Evolutionary conservation across 2,888 invertebrate genomes (phyloP).

Genomic region (Therioaphis trifolii): DNA sequence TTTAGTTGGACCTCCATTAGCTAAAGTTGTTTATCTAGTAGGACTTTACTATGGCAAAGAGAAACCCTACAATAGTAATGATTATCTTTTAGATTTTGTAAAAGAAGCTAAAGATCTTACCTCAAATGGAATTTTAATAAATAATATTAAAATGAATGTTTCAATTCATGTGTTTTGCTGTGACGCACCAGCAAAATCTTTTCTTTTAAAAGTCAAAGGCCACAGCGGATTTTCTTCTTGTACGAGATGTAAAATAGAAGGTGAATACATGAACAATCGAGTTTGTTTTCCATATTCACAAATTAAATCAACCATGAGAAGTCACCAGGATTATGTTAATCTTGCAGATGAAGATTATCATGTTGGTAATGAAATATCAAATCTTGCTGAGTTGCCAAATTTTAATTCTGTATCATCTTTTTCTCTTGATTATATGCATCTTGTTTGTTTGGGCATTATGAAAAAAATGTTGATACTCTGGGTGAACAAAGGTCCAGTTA

Average conservation of each 20-base stretch:
- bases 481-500: no score
- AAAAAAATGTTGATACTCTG: no score
- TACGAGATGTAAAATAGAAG: background rate
- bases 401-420: background rate
- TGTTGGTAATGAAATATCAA: background rate
- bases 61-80: background rate
- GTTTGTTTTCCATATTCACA: background rate
- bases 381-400: background rate
- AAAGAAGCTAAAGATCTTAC: background rate
- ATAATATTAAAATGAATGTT: background rate
- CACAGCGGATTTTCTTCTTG: conserved; percentile 6
- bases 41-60: conserved; percentile 3
- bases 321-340: background rate
- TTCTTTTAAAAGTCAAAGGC: background rate
- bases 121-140: background rate
- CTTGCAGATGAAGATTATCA: background rate
- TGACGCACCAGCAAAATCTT: no score
- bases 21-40: background rate
- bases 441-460: no score
- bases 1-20: background rate
- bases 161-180: background rate
- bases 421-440: no score
- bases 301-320: background rate
- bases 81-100: background rate
- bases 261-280: background rate